Base-by-base conservation (phyloP, 2,888 invertebrate genomes). In the Perdita meconis region DNA sequence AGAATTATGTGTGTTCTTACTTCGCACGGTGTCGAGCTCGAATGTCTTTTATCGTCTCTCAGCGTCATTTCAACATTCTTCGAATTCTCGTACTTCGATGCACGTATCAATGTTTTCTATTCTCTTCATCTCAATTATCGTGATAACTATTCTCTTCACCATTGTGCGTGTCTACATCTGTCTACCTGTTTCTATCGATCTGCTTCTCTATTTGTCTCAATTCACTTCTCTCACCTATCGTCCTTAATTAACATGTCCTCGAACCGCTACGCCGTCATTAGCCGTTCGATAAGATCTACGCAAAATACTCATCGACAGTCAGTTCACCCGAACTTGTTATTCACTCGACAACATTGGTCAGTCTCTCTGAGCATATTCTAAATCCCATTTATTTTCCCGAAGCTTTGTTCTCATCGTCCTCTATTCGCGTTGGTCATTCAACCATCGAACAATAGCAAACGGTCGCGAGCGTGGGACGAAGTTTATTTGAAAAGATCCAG, bases 21-120 rank as follows among this genome's bases (percentile, higher is more conserved):
- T 50, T 50, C 65, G 66, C 73, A 76, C 65, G 73, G 12, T 70
- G 22, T 42, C 57, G 51, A 57, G 70, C 42, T 70, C 70, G 63
- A 74, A 44, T 75, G 56, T 71, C 44, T 64, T 26, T 44, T 36
- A n/a, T 57, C 26, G 55, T 38, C 30, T 42, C 40, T 55, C 47
- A 55, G 19, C 60, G 73, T n/a, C 30, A 26, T 60, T 22, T 74
- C 67, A 19, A 47, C 57, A 78, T 56, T 78, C 60, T 75, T 65
- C 76, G 67, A 55, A 59, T 72, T 66, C 36, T 61, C 36, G 16
- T 56, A 10, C 12, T 60, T 61, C 80, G 76, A 80, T 86, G 88
- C 88, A 88, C 87, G 88, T 81, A 73, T 88, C 80, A 80, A 79
- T 87, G 88, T 86, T 83, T 71, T 80, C 65, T 59, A 19, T 59